A percentile compares a stretch with the other conserved stretches of the same genome.
These are phyloP conservation scores for Trissolcus basalis DNA, from an alignment of 1,140 invertebrate genomes.

Conservation along the genomic window DNA sequence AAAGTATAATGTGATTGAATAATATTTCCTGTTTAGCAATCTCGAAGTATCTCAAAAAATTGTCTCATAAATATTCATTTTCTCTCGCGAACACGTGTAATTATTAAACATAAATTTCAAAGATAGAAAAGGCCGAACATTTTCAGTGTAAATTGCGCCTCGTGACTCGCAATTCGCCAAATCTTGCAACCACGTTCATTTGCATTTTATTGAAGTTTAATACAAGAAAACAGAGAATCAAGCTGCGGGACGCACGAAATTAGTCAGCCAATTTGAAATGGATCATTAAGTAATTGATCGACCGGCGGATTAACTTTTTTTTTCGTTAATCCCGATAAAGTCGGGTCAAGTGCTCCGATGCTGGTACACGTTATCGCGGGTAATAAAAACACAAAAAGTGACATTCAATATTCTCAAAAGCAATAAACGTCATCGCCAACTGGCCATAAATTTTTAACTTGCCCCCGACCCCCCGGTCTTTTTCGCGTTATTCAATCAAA, in stretches of 20 bases:
- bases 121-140: background rate
- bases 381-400: constrained; percentile 45
- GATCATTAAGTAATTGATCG: background rate
- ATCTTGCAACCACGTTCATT: too few species aligned
- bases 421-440: constrained; percentile 46
- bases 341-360: background rate
- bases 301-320: background rate
- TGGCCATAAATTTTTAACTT: constrained; percentile 46
- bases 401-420: constrained; percentile 49
- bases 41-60: background rate
- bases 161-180: too few species aligned
- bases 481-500: constrained; percentile 45
- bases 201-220: too few species aligned
- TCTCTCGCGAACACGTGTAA: background rate
- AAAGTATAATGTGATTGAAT: too few species aligned
- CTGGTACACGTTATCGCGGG: constrained; percentile 17
- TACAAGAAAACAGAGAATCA: background rate
- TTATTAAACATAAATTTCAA: background rate
- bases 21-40: background rate
- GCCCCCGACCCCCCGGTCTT: constrained; percentile 16
- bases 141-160: too few species aligned
- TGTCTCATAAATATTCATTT: background rate
- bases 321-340: background rate
- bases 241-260: background rate
- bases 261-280: background rate